A percentile compares a stretch with the other conserved stretches of the same genome.
phyloP scores from a whole-genome alignment of 2,113 vertebrate species.

The Microcebus tavaratra region DNA sequence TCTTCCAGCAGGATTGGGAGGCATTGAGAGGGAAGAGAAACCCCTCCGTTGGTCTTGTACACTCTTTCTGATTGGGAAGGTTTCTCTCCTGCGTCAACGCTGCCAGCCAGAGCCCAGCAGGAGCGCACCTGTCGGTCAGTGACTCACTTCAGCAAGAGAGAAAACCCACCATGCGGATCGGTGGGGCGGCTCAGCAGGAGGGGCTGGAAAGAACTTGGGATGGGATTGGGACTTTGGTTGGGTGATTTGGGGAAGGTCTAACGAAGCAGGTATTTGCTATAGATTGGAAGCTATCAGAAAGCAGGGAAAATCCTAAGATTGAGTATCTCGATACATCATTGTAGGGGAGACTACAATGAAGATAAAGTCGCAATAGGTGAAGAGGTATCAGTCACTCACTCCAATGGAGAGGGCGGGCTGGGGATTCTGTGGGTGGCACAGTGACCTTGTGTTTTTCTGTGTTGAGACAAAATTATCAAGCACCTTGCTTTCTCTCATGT shows the following conservation, averaged over 20 bases:
- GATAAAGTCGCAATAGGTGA: accelerated
- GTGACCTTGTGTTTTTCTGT: not conserved
- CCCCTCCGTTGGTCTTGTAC: accelerated
- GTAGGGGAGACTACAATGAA: too few relatives aligned
- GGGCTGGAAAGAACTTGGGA: not conserved
- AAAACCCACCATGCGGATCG: accelerated
- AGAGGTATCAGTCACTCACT: not conserved
- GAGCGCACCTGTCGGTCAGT: accelerated
- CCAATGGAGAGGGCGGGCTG: not conserved
- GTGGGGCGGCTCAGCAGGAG: too few relatives aligned
- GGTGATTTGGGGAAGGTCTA: not conserved
- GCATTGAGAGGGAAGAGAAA: not conserved
- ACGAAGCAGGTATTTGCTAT: not conserved
- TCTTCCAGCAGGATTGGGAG: not conserved
- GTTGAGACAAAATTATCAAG: not conserved
- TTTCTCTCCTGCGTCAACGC: not conserved
- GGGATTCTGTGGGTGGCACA: not conserved
- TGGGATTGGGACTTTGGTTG: not conserved
- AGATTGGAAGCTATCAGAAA: not conserved
- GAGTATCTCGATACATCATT: accelerated
- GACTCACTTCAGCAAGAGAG: accelerated
- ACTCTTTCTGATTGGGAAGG: accelerated
- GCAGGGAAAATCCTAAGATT: too few relatives aligned
- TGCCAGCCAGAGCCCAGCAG: too few relatives aligned
- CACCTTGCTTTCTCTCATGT: not conserved